Percentiles rank a stretch among this genome's conserved stretches.
phyloP scores from a whole-genome alignment of 2,113 vertebrate genomes.

The Urocolius indicus region DNA sequence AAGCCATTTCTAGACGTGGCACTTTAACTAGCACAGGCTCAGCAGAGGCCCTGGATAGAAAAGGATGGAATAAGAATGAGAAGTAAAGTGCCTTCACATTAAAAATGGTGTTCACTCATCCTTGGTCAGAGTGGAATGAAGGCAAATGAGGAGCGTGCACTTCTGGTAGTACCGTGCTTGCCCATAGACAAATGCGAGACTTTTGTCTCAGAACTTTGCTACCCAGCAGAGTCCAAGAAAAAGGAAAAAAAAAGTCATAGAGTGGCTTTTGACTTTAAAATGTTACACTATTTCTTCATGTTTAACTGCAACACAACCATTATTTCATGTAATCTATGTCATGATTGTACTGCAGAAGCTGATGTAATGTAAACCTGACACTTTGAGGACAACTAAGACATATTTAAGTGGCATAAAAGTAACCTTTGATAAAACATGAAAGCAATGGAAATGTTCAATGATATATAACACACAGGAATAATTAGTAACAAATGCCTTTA shows the following conservation, averaged over 20 bases:
- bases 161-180: background rate
- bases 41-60: background rate
- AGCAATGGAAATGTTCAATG: background rate
- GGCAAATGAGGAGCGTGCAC: background rate
- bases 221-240: background rate
- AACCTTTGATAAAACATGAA: background rate
- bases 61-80: background rate
- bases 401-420: background rate
- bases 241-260: background rate
- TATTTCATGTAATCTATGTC: background rate
- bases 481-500: background rate
- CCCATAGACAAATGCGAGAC: background rate
- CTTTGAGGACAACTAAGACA: background rate
- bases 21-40: background rate
- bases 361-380: accelerated
- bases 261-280: background rate
- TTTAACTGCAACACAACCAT: background rate
- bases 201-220: background rate
- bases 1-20: background rate
- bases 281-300: background rate
- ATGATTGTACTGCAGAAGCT: background rate
- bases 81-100: slow-evolving; percentile 14
- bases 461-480: background rate
- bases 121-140: background rate
- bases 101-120: slow-evolving; percentile 16